phyloP scores from a whole-genome alignment of 2,888 invertebrate species.

The Dryococelus australis region DNA sequence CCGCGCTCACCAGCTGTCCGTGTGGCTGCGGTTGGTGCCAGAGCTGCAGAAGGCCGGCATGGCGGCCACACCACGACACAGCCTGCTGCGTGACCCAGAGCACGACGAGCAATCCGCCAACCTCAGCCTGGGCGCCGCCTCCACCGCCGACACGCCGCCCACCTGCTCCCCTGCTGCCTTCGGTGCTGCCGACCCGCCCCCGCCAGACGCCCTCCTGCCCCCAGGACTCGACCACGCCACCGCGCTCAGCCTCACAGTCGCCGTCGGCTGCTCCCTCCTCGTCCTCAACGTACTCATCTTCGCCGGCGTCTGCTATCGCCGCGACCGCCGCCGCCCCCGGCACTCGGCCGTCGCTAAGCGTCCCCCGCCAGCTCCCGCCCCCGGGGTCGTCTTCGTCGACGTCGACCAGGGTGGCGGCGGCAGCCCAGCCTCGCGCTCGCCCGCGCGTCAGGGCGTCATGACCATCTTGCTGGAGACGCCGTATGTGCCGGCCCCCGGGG shows the following conservation, averaged over 20 bases:
- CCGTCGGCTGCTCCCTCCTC: slow-evolving; percentile 90
- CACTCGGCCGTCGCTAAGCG: not conserved
- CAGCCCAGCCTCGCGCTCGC: not conserved
- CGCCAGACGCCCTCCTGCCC: slow-evolving; percentile 83
- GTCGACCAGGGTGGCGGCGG: too few species aligned
- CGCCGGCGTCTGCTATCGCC: slow-evolving; percentile 93
- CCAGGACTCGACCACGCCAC: slow-evolving; percentile 78
- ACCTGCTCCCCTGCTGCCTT: not conserved
- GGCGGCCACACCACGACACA: not conserved
- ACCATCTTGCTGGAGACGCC: not conserved
- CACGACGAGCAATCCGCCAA: not conserved
- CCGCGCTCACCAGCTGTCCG: slow-evolving; percentile 89
- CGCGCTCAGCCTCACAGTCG: slow-evolving; percentile 90
- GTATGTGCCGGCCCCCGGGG: not conserved
- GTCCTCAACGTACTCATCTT: slow-evolving; percentile 93
- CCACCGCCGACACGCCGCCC: not conserved
- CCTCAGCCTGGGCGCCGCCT: not conserved
- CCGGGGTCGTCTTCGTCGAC: too few species aligned
- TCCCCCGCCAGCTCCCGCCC: too few species aligned
- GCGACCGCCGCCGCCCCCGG: slow-evolving; percentile 53
- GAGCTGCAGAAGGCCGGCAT: slow-evolving; percentile 84
- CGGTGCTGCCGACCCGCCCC: slow-evolving; percentile 76
- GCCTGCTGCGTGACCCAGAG: not conserved
- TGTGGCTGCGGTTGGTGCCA: slow-evolving; percentile 95
- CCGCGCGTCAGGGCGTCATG: not conserved